Percentiles rank a stretch among this genome's conserved stretches.
These are phyloP conservation scores for Hemibagrus guttatus DNA, from an alignment of 2,797 vertebrate species.

Conservation along the genomic window DNA sequence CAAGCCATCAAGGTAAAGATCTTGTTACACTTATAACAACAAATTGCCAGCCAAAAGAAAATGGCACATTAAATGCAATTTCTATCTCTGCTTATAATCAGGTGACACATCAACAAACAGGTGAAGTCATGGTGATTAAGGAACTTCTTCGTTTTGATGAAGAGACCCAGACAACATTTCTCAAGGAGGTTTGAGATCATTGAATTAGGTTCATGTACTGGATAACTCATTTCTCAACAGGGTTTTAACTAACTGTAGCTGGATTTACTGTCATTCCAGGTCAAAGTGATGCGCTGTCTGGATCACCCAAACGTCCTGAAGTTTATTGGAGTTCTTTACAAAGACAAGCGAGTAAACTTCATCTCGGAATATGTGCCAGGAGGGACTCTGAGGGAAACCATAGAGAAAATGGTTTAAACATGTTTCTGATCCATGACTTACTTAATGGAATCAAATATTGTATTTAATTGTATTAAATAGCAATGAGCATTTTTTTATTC, in stretches of 20 bases:
- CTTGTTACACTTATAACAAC: neutral
- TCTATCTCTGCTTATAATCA: constrained; percentile 60
- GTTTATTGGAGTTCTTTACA: constrained; percentile 96
- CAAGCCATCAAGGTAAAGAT: constrained; percentile 91
- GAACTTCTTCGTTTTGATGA: constrained; percentile 94
- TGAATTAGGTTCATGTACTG: neutral
- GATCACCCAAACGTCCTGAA: constrained; percentile 95
- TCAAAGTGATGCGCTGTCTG: constrained; percentile 97
- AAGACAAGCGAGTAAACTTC: constrained; percentile 94
- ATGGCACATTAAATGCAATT: neutral
- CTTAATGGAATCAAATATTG: too few species aligned
- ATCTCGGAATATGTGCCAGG: constrained; percentile 96
- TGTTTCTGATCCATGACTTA: neutral
- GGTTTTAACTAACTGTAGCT: neutral
- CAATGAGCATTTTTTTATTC: constrained; percentile 19
- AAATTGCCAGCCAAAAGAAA: neutral
- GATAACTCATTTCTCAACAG: neutral
- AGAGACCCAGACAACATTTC: constrained; percentile 92
- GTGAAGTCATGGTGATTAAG: constrained; percentile 99
- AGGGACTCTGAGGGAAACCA: constrained; percentile 87
- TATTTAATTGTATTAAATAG: neutral
- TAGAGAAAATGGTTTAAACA: constrained; percentile 85
- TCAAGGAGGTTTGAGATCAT: constrained; percentile 84
- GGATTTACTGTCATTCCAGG: constrained; percentile 69
- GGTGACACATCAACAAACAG: constrained; percentile 93